Evolutionary conservation across 1,140 invertebrate species (phyloP).

Genomic region (Bombus sibiricus): DNA sequence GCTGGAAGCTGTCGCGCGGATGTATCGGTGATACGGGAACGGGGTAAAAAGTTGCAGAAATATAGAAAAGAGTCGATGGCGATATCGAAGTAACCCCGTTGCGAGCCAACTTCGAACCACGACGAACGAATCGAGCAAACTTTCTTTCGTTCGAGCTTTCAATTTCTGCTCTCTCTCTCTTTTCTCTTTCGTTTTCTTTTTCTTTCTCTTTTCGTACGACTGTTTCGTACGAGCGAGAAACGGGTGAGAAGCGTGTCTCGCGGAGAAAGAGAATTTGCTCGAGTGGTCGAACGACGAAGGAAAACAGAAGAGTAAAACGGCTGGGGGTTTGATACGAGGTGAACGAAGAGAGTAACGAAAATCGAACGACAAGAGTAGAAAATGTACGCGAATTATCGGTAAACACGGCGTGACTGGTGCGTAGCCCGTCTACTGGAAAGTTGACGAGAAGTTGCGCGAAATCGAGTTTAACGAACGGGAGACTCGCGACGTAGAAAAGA

Average conservation of each 20-base stretch:
- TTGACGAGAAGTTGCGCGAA: neutral
- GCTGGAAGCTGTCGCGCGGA: neutral
- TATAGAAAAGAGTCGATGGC: rapidly evolving
- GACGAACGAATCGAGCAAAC: neutral
- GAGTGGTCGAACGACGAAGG: no score
- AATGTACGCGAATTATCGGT: neutral
- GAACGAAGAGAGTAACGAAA: neutral
- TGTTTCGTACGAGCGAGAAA: neutral
- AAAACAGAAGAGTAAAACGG: neutral
- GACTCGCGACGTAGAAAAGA: neutral
- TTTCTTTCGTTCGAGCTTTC: neutral
- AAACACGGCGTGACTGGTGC: neutral
- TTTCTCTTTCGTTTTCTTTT: no score
- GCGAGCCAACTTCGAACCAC: neutral
- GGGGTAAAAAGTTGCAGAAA: neutral
- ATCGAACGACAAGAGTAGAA: neutral
- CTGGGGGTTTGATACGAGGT: neutral
- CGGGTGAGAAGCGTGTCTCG: neutral
- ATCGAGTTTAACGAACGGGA: neutral
- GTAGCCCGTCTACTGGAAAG: neutral
- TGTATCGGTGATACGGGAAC: rapidly evolving
- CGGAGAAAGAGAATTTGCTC: neutral
- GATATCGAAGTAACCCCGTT: neutral
- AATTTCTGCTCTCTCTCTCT: no score
- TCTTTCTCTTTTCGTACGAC: no score